A percentile compares a stretch with the other conserved stretches of the same genome.
phyloP scores from a whole-genome alignment of 2,113 vertebrate genomes.

The Urocitellus parryii region DNA sequence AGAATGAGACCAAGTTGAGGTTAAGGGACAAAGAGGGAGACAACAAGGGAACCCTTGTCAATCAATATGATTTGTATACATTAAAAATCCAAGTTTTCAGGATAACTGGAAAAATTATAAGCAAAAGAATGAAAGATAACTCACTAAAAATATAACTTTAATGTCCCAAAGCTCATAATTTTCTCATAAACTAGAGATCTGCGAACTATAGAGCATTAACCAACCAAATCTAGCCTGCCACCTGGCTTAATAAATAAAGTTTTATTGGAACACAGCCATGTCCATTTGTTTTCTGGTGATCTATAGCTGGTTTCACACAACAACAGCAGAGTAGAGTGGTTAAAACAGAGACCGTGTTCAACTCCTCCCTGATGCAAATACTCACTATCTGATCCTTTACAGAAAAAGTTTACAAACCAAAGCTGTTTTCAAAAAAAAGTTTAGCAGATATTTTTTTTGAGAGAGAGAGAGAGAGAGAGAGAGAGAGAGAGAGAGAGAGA shows the following conservation, averaged over 20 bases:
- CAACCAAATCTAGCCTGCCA: not conserved
- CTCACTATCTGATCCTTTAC: not conserved
- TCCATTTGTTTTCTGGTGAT: not conserved
- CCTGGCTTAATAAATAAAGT: not conserved
- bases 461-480: no score
- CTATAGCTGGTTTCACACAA: not conserved
- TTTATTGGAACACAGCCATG: constrained; percentile 1
- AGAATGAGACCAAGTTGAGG: not conserved
- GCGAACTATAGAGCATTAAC: not conserved
- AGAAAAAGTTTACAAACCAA: not conserved
- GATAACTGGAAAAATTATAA: not conserved
- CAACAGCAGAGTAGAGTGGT: not conserved
- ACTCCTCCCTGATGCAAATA: not conserved
- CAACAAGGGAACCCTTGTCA: not conserved
- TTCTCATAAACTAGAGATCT: not conserved
- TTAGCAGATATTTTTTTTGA: not conserved
- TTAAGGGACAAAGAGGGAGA: not conserved
- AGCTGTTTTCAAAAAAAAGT: not conserved
- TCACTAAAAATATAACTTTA: not conserved
- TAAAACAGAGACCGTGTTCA: not conserved
- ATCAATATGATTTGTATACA: not conserved
- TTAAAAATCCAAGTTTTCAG: not conserved
- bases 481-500: no score
- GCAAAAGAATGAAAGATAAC: not conserved
- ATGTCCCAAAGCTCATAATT: not conserved